Evolutionary conservation across 2,888 invertebrate species (phyloP).

Genomic region (Schrankia costaestrigalis): DNA sequence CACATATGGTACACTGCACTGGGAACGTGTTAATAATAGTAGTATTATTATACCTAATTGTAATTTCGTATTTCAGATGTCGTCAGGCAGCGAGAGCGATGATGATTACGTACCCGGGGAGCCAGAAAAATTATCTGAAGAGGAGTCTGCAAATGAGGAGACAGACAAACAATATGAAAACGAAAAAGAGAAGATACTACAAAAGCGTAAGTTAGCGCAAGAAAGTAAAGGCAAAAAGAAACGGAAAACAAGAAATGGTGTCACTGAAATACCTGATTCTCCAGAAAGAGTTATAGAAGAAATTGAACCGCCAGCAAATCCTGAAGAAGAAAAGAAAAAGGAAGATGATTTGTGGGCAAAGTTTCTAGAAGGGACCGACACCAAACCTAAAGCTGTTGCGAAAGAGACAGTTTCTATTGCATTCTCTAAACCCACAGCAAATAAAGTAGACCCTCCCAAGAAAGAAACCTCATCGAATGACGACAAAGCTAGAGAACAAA

Average conservation of each 20-base stretch:
- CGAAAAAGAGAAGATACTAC: constrained; percentile 56
- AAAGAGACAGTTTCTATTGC: constrained; percentile 30
- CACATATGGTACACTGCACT: no score
- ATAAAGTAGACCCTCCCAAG: constrained; percentile 18
- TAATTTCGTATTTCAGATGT: constrained; percentile 56
- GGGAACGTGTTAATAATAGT: no score
- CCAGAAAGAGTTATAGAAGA: constrained; percentile 28
- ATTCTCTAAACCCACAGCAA: constrained; percentile 22
- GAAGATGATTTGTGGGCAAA: constrained; percentile 90
- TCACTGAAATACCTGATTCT: constrained; percentile 37
- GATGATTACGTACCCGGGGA: constrained; percentile 88
- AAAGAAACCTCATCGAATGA: constrained; percentile 54
- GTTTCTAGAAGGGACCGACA: constrained; percentile 86
- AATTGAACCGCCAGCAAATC: constrained; percentile 53
- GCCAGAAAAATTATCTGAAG: constrained; percentile 84
- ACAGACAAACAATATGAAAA: constrained; percentile 80
- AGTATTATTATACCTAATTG: no score
- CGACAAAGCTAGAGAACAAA: constrained; percentile 78
- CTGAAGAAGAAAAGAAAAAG: constrained; percentile 85
- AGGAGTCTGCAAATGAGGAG: constrained; percentile 83
- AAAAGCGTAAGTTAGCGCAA: constrained; percentile 53
- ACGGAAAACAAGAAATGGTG: constrained; percentile 39
- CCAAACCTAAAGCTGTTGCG: constrained; percentile 48
- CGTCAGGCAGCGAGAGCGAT: constrained; percentile 88
- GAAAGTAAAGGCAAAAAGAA: constrained; percentile 50